A percentile compares a stretch with the other conserved stretches of the same genome.
phyloP scores from a whole-genome alignment of 2,113 vertebrate species.

The Dipodomys spectabilis region DNA sequence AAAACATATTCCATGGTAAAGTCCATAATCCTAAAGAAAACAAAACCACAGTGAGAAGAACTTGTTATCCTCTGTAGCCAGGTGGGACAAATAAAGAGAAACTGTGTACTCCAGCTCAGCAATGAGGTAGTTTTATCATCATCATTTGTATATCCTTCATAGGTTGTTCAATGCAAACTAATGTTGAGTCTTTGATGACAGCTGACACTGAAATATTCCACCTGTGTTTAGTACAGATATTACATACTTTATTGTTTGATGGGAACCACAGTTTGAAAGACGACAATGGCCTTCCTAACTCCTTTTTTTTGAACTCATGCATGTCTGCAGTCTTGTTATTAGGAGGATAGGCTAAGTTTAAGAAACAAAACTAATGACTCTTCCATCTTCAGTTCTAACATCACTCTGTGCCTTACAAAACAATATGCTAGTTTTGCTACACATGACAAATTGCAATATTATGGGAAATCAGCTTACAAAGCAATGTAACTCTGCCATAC shows the following conservation, averaged over 20 bases:
- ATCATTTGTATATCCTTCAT: constrained; percentile 65
- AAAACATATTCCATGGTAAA: constrained; percentile 39
- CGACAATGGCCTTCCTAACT: background rate
- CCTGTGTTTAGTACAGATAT: constrained; percentile 71
- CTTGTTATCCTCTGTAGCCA: constrained; percentile 42
- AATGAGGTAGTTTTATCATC: constrained; percentile 56
- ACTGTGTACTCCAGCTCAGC: constrained; percentile 23
- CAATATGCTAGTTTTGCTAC: constrained; percentile 36
- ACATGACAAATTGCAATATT: constrained; percentile 36
- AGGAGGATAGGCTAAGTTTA: background rate
- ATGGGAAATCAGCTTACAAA: background rate
- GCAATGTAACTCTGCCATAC: too few species aligned
- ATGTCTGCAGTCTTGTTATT: constrained; percentile 48
- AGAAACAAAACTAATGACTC: constrained; percentile 26
- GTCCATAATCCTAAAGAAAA: constrained; percentile 44
- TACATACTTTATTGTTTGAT: constrained; percentile 49
- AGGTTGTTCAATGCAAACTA: constrained; percentile 48
- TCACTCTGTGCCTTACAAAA: constrained; percentile 36
- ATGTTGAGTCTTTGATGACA: constrained; percentile 56
- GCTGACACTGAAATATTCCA: constrained; percentile 67
- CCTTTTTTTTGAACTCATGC: background rate
- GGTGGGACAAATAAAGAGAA: constrained; percentile 59
- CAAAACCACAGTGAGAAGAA: background rate
- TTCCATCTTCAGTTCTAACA: constrained; percentile 49
- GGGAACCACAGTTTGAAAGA: constrained; percentile 30